Evolutionary conservation across 2,888 invertebrate genomes (phyloP), one percentile per base, ranked within the genome.

Genomic region (Augiades crinisus): DNA sequence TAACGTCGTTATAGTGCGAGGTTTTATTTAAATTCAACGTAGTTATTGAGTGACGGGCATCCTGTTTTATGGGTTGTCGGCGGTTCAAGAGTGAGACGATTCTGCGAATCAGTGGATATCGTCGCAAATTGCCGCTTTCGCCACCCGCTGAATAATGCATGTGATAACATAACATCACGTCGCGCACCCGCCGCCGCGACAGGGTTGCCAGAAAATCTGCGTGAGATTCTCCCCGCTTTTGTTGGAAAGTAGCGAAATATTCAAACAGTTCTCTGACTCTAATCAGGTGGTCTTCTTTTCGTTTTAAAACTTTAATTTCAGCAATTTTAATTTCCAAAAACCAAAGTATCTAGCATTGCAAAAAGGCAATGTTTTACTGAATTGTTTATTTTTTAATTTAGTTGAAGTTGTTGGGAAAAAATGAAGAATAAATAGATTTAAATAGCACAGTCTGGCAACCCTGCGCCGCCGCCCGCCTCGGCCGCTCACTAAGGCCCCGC

Each of bases 111-210:
- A 70, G 77, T 85, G 87, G 85, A 88, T 88, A 88, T 83, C 86
- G 88, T 86, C 87, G 86, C 88, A 88, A 87, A 88, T 87, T 85
- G 84, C 85, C 81, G 88, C 88, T 89, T 88, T 89, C 88, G 85
- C 87, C 86, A 77, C 79, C 76, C 77, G 77, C 75, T 89, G 88
- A 87, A 89, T 89, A 84, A 88, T 88, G 82, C 83, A 88, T 88
- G 84, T 76, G 84, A 83, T 82, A 86, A 79, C 85, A 87, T 87
- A 83, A 79, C 83, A 80, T 84, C 87, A 87, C 87, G 81, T 84
- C 72, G 72, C 70, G 67, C 65, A 65, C 70, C 66, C 63, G 63
- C 64, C 45, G 58, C 52, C 27, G 10, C 27, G 5, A 1, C 30
- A 30, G 30, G 30, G 30, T 30, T 30, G 30, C 30, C 27, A 27